Evolutionary conservation across 64 coral and sea anemone genomes (phyloP), one percentile per base, ranked within the genome.

Genomic region (Platygyra sinensis): DNA sequence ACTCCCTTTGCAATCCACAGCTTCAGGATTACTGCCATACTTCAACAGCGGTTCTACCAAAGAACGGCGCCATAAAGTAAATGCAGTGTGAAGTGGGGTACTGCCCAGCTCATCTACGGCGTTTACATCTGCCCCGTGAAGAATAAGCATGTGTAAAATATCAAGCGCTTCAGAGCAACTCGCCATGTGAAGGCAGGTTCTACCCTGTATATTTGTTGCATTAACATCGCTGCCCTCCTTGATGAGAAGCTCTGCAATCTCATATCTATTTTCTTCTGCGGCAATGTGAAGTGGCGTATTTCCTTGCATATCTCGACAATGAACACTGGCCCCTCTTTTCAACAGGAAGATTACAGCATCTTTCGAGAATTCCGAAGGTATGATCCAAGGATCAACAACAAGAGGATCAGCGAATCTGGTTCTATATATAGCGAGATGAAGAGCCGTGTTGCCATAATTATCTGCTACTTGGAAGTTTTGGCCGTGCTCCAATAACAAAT

Each of bases 281-380:
- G 90, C 90, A 30, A 79, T 3, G 6, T 92, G 90, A 61, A 92
- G 82, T 9, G 90, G 39, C 27, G 90, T 92, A 30, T 39, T 79
- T 71, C 62, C 90, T 30, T 60, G 25, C 1, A 31, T 51, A 87
- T 92, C 74, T 72, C 55, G 64, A 5, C 30, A 76, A 25, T 87
- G 61, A 27, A 92, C 73, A 71, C 71, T 77, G 69, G 74, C 77
- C 8, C 90, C 90, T 50, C 24, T 17, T 57, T 60, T 62, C 13
- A 87, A 55, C 25, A 92, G 78, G 0, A 69, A 22, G 2, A 2
- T 60, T 60, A 60, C 12, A 31, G 13, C 15, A 61, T 52, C 3
- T 55, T 29, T 8, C 8, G 52, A 54, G 1, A 52, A 52, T 24
- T n/a, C 24, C 15, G 54, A 30, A 52, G 54, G 15, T n/a, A 61